phyloP scores from a whole-genome alignment of 2,888 invertebrate species.

The Cotesia congregata region DNA sequence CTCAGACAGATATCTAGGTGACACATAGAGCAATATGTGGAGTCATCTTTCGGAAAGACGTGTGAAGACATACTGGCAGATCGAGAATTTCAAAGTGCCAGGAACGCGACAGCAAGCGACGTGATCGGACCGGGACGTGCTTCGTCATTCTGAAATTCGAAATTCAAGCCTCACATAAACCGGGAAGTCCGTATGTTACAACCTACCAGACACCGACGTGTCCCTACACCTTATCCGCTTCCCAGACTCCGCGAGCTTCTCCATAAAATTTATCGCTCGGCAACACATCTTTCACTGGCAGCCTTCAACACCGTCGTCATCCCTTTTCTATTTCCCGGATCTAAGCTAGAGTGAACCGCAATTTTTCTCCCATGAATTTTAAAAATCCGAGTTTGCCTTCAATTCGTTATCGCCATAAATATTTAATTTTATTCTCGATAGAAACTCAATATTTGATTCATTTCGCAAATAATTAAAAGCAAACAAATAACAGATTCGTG shows the following conservation, averaged over 20 bases:
- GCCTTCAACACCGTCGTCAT: conserved; percentile 39
- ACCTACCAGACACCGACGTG: conserved; percentile 44
- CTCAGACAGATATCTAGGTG: conserved; percentile 16
- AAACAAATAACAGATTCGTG: not conserved
- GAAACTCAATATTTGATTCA: not conserved
- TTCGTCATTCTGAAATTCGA: conserved; percentile 51
- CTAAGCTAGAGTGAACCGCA: conserved; percentile 18
- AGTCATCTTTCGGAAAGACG: conserved; percentile 20
- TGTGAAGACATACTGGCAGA: conserved; percentile 43
- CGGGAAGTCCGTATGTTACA: conserved; percentile 33
- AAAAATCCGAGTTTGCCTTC: conserved; percentile 3
- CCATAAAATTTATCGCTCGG: conserved; percentile 44
- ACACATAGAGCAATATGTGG: not conserved
- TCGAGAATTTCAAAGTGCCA: conserved; percentile 55
- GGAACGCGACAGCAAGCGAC: conserved; percentile 56
- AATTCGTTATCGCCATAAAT: conserved; percentile 11
- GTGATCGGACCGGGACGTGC: conserved; percentile 59
- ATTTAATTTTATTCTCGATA: conserved; percentile 5
- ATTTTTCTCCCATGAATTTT: not conserved
- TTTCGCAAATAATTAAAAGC: not conserved
- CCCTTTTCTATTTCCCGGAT: conserved; percentile 46
- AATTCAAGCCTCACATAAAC: conserved; percentile 18
- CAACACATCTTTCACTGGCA: conserved; percentile 24
- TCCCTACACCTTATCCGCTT: conserved; percentile 40
- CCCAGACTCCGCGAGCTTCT: conserved; percentile 42